Evolutionary conservation across 2,113 vertebrate genomes (phyloP).

Genomic region (Conger conger): DNA sequence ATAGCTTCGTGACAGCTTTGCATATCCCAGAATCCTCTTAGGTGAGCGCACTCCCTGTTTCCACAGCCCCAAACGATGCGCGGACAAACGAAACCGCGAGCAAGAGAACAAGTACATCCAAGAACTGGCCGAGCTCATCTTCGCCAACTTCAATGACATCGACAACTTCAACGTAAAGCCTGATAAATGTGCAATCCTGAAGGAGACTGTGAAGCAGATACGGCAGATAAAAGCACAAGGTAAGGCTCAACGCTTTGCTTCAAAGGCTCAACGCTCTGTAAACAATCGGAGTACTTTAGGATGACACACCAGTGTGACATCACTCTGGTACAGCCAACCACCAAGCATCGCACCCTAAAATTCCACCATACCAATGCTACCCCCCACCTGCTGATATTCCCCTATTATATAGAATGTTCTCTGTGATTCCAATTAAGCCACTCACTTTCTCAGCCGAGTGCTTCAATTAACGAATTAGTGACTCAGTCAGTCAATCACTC

Average conservation of each 20-base stretch:
- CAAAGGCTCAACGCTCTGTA: too few relatives aligned
- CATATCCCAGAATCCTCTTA: not conserved
- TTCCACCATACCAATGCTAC: too few relatives aligned
- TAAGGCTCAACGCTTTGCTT: constrained; percentile 52
- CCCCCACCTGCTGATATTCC: too few relatives aligned
- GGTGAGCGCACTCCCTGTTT: not conserved
- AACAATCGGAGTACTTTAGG: too few relatives aligned
- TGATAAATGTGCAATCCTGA: constrained; percentile 99
- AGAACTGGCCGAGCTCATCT: constrained; percentile 98
- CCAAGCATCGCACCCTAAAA: too few relatives aligned
- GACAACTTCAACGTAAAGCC: constrained; percentile 99
- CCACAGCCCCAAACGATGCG: constrained; percentile 90
- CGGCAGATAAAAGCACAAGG: constrained; percentile 99
- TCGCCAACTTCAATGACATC: constrained; percentile 98
- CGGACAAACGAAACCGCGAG: constrained; percentile 96
- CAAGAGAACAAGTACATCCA: constrained; percentile 99
- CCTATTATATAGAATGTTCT: too few relatives aligned
- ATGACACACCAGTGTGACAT: too few relatives aligned
- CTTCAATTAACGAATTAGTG: too few relatives aligned
- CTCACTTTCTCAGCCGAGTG: too few relatives aligned
- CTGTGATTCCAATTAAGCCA: too few relatives aligned
- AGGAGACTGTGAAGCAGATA: constrained; percentile 99
- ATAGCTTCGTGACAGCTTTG: not conserved
- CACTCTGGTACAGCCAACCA: too few relatives aligned
- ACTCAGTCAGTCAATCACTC: too few relatives aligned